A percentile compares a stretch with the other conserved stretches of the same genome.
Conservation (phyloP, 1,140 invertebrate species). For the Apocrypta bakeri region DNA sequence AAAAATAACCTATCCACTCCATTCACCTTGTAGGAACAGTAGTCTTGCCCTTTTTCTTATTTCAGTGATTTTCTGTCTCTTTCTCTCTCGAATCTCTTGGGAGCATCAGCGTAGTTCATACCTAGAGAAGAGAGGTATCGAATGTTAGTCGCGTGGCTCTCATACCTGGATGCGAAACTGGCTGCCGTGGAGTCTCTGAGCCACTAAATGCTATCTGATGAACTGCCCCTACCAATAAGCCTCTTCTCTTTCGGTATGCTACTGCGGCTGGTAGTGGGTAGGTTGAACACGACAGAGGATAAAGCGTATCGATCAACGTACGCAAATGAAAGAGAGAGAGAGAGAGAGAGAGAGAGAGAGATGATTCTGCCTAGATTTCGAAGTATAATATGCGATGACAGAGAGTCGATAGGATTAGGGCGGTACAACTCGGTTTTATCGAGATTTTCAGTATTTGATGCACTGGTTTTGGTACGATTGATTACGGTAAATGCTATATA, state of each 20-base stretch:
- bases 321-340: constrained; percentile 8
- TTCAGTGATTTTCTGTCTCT: neutral
- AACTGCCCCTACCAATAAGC: constrained; percentile 62
- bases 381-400: neutral
- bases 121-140: neutral
- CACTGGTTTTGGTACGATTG: no score
- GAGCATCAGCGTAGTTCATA: neutral
- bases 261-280: constrained; percentile 1
- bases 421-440: neutral
- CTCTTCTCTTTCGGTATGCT: constrained; percentile 35
- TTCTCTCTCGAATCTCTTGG: neutral
- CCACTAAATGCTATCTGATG: constrained; percentile 70
- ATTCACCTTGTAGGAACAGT: neutral
- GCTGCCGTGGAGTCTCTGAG: constrained; percentile 28
- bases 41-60: neutral
- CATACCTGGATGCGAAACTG: constrained; percentile 55
- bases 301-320: neutral
- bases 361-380: neutral
- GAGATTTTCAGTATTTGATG: neutral
- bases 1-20: neutral
- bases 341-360: neutral
- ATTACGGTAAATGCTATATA: no score
- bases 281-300: neutral
- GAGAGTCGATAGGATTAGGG: neutral
- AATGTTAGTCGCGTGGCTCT: constrained; percentile 69